Conservation (phyloP, 2,888 invertebrate species). For the Biston stratarius region DNA sequence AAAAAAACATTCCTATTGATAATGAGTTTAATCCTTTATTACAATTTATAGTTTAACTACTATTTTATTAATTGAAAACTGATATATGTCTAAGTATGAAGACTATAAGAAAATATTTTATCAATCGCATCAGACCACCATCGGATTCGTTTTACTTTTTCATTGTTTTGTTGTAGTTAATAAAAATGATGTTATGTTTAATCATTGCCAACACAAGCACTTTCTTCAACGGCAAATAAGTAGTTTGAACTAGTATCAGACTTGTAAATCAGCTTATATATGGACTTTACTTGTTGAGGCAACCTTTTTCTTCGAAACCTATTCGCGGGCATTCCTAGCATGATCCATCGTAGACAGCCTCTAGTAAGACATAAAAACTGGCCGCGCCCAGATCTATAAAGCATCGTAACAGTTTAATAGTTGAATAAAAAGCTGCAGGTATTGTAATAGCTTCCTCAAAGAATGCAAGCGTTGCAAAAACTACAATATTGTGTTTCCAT, state of each 20-base stretch:
- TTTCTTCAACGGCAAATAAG: conserved; percentile 36
- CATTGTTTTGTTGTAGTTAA: conserved; percentile 32
- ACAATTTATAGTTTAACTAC: not conserved
- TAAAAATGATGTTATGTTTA: conserved; percentile 24
- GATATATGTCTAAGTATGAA: not conserved
- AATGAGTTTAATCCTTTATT: not conserved
- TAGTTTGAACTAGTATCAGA: conserved; percentile 41
- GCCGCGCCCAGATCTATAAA: conserved; percentile 60
- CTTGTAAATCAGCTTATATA: conserved; percentile 43
- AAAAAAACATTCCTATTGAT: not conserved
- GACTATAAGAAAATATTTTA: conserved; percentile 24
- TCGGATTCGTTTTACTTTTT: conserved; percentile 27
- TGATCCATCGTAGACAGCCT: conserved; percentile 56
- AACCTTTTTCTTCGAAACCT: conserved; percentile 45
- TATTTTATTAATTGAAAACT: not conserved
- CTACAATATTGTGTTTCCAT: conserved; percentile 27
- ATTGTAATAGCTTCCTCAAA: conserved; percentile 60
- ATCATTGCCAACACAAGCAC: conserved; percentile 33
- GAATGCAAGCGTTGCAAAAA: conserved; percentile 41
- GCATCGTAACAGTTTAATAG: conserved; percentile 58
- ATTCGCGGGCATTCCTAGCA: conserved; percentile 63
- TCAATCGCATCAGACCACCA: conserved; percentile 42
- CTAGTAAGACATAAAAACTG: conserved; percentile 61
- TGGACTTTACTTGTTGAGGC: conserved; percentile 35
- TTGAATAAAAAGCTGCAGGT: conserved; percentile 57